Percentiles rank a stretch among this genome's conserved stretches.
Evolutionary conservation across 2,797 vertebrate species (phyloP).

Genomic region (Distichodus sexfasciatus): DNA sequence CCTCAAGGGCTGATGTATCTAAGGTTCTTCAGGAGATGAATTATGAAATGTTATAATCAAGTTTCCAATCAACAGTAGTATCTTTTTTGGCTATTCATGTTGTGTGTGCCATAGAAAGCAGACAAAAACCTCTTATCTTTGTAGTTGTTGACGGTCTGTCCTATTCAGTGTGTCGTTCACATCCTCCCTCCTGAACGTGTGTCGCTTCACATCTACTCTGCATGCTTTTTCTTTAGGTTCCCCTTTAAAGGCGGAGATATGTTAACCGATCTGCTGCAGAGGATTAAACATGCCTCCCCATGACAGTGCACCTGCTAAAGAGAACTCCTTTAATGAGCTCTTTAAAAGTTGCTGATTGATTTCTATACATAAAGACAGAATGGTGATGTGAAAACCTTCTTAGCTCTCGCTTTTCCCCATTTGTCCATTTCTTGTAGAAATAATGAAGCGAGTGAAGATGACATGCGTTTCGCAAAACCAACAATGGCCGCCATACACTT

Average conservation of each 20-base stretch:
- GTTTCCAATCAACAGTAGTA: not conserved
- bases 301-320: slow-evolving; percentile 2
- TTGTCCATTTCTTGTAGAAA: slow-evolving; percentile 15
- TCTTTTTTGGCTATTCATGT: not conserved
- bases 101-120: not conserved
- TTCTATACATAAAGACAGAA: slow-evolving; percentile 19
- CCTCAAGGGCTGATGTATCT: not conserved
- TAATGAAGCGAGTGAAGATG: slow-evolving; percentile 2
- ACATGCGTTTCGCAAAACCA: slow-evolving; percentile 22
- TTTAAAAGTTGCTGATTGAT: slow-evolving; percentile 28
- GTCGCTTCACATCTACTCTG: not conserved
- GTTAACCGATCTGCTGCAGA: not conserved
- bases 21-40: not conserved
- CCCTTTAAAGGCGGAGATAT: not conserved
- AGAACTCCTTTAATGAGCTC: slow-evolving; percentile 24
- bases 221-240: slow-evolving; percentile 5
- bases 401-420: not conserved
- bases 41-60: not conserved
- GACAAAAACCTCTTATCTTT: not conserved
- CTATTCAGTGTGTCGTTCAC: not conserved
- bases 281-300: slow-evolving; percentile 8
- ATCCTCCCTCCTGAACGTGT: not conserved
- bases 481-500: slow-evolving; percentile 39
- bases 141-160: too few relatives aligned
- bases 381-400: not conserved